A percentile compares a stretch with the other conserved stretches of the same genome.
Evolutionary conservation across 2,888 invertebrate species (phyloP).

Genomic region (Rhaphigaster nebulosa): DNA sequence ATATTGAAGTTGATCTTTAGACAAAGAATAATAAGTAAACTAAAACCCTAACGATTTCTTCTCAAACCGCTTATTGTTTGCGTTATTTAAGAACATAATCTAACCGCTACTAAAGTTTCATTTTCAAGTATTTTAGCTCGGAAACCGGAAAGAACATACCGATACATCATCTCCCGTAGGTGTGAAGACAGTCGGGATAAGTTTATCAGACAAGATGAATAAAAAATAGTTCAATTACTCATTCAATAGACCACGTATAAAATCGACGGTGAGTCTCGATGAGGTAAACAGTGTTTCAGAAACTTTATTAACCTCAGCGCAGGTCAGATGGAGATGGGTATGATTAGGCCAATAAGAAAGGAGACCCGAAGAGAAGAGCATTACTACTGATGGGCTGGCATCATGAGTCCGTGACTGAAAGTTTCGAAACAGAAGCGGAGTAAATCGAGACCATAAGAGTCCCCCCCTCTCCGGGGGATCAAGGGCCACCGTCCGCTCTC

Average conservation of each 20-base stretch:
- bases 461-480: neutral
- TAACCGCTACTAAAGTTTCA: no score
- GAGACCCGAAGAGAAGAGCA: neutral
- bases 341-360: neutral
- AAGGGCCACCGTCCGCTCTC: neutral
- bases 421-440: constrained; percentile 32
- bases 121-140: no score
- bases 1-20: no score
- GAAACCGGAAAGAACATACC: no score
- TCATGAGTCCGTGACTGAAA: constrained; percentile 40
- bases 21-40: no score
- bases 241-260: neutral
- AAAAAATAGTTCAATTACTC: neutral
- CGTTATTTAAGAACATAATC: no score
- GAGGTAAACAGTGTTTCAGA: neutral
- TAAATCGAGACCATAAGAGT: neutral
- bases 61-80: no score
- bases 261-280: neutral
- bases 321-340: neutral
- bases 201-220: neutral
- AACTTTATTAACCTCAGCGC: neutral
- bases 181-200: neutral
- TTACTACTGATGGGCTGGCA: neutral
- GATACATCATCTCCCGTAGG: neutral
- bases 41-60: no score